These are phyloP conservation scores for Solenopsis invicta DNA, from an alignment of 1,140 invertebrate genomes.

Conservation along the genomic window DNA sequence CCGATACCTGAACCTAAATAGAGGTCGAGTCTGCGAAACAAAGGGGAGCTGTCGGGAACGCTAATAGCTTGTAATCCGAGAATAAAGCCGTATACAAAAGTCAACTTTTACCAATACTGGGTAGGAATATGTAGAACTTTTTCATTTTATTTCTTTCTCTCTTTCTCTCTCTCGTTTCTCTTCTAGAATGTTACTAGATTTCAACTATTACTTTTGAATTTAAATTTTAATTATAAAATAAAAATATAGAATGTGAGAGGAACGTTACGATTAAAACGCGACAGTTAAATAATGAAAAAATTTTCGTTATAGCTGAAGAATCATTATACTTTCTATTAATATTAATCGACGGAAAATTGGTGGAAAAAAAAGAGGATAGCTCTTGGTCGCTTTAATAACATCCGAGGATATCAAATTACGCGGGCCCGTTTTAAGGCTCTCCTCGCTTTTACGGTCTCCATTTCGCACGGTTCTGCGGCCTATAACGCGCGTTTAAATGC, in stretches of 20 bases:
- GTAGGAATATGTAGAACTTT: not conserved
- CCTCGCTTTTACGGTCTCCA: conserved; percentile 39
- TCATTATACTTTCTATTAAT: not conserved
- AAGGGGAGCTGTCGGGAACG: conserved; percentile 27
- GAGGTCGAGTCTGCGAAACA: conserved; percentile 29
- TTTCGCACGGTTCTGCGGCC: conserved; percentile 19
- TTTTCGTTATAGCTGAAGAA: not conserved
- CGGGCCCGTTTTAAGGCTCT: conserved; percentile 31
- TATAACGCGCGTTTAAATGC: conserved; percentile 49
- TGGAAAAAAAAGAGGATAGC: not conserved
- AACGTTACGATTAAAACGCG: not conserved
- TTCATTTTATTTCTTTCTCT: not conserved
- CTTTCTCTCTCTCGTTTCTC: not conserved
- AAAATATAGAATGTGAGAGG: not conserved
- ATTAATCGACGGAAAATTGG: conserved; percentile 26
- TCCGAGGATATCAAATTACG: conserved; percentile 49
- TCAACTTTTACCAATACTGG: conserved; percentile 12
- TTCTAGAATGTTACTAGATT: not conserved
- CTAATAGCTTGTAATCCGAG: conserved; percentile 40
- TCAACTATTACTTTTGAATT: not conserved
- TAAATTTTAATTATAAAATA: not conserved
- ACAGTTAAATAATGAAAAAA: not conserved
- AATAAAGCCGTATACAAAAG: conserved; percentile 27
- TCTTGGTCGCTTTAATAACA: conserved; percentile 25
- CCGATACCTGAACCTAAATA: conserved; percentile 31